Evolutionary conservation across 2,113 vertebrate genomes (phyloP), one percentile per base, ranked within the genome.

Genomic region (Cromileptes altivelis): DNA sequence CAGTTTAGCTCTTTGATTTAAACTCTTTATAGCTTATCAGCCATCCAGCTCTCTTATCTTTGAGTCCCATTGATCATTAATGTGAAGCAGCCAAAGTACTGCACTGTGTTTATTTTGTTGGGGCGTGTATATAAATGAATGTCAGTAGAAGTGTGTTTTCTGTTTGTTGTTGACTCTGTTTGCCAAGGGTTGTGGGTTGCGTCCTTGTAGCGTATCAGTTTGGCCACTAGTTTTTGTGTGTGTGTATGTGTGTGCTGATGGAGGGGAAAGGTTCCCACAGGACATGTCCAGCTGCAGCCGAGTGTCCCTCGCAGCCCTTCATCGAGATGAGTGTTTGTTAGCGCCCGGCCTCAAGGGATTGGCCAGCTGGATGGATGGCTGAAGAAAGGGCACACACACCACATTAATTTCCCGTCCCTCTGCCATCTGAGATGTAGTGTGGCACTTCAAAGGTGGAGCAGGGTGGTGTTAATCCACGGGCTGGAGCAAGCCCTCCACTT

Each of bases 381-480:
- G 60, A 84, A 84, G 74, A 89, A 87, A 89, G 75, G 58, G 62
- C 71, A 85, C 23, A 5, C 68, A 70, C 63, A 89, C 80, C 82
- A 87, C 86, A 92, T 90, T 90, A 89, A 94, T 92, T 93, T 80
- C 90, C 80, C 65, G 83, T 81, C 80, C 76, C 65, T 90, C 86
- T 89, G 79, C 91, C 84, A 82, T 90, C 87, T 68, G 89, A 94
- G 88, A 89, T 78, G 80, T 85, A 64, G 83, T 50, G 84, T 92
- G 88, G 84, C 81, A 94, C 91, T 93, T 96, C 89, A 95, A 93
- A 95, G 94, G 89, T 89, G 52, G 74, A 78, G 76, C 80, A 78
- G 82, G 73, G 70, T 78, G 89, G 86, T 88, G 88, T 81, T 95
- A 87, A 94, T 94, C 91, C 84, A 79, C 27, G 67, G 74, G 69